These are phyloP conservation scores for Drosophila nr. perissopoda DNA, from an alignment of 2,888 invertebrate genomes.

Conservation along the genomic window DNA sequence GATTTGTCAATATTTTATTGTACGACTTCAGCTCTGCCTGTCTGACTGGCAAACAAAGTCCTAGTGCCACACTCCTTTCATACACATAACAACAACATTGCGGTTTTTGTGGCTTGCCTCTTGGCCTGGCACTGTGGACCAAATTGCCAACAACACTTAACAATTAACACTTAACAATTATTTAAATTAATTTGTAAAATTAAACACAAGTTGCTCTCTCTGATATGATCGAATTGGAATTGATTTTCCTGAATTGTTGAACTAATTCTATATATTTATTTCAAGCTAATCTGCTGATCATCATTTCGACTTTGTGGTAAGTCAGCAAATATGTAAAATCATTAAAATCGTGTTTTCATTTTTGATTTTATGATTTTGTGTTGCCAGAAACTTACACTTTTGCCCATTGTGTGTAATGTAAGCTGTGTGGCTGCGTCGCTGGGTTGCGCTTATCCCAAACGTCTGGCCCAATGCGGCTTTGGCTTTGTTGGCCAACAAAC, in stretches of 20 bases:
- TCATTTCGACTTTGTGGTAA: neutral
- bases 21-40: slow-evolving; percentile 16
- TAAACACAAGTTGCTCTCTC: neutral
- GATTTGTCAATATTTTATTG: slow-evolving; percentile 36
- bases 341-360: neutral
- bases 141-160: neutral
- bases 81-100: slow-evolving; percentile 33
- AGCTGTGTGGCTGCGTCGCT: slow-evolving; percentile 27
- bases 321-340: neutral
- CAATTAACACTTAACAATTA: neutral
- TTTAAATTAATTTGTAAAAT: no score
- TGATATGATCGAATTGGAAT: neutral
- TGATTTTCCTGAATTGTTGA: neutral
- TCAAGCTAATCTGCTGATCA: neutral
- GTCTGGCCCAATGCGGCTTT: slow-evolving; percentile 57
- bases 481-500: slow-evolving; percentile 53
- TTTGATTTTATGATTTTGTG: neutral
- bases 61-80: slow-evolving; percentile 13
- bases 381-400: neutral
- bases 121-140: neutral
- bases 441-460: slow-evolving; percentile 49
- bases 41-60: slow-evolving; percentile 7
- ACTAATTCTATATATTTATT: neutral
- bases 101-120: slow-evolving; percentile 52
- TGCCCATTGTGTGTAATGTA: slow-evolving; percentile 10